These are phyloP conservation scores for Notolabrus celidotus DNA, from an alignment of 2,797 vertebrate genomes.

Conservation along the genomic window DNA sequence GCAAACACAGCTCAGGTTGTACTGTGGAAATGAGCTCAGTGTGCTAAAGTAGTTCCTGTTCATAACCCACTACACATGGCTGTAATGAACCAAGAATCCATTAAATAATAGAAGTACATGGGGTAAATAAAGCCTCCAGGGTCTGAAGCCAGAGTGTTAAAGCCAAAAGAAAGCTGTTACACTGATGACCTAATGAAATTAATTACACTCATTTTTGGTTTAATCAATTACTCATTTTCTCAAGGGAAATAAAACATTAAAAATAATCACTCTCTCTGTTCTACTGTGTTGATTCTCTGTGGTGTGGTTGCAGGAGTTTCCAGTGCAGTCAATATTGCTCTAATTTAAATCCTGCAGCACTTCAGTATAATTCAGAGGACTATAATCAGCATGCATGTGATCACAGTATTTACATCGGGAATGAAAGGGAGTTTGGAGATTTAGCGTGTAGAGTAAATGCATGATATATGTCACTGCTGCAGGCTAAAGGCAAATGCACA, in stretches of 20 bases:
- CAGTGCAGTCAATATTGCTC: conserved; percentile 51
- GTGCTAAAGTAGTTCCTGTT: conserved; percentile 3
- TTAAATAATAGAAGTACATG: background rate
- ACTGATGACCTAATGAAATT: conserved; percentile 53
- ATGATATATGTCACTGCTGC: background rate
- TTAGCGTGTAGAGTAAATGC: background rate
- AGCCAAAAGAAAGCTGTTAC: conserved; percentile 32
- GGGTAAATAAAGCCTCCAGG: conserved; percentile 15
- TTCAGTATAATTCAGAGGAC: conserved; percentile 36
- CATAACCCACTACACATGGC: conserved; percentile 6
- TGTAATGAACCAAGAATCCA: conserved; percentile 10
- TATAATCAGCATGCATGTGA: conserved; percentile 10
- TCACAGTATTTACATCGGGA: conserved; percentile 9
- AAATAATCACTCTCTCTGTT: conserved; percentile 64
- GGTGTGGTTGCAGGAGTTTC: background rate
- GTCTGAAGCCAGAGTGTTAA: background rate
- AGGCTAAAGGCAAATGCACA: background rate
- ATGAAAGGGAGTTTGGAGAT: conserved; percentile 7
- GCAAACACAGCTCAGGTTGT: conserved; percentile 55
- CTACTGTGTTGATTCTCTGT: conserved; percentile 38
- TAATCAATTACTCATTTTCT: conserved; percentile 61
- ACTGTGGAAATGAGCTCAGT: conserved; percentile 52
- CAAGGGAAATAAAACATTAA: conserved; percentile 59
- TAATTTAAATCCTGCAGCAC: conserved; percentile 41
- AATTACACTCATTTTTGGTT: conserved; percentile 61